Conservation (phyloP, 1,140 invertebrate genomes). For the Caenorhabditis briggsae region DNA sequence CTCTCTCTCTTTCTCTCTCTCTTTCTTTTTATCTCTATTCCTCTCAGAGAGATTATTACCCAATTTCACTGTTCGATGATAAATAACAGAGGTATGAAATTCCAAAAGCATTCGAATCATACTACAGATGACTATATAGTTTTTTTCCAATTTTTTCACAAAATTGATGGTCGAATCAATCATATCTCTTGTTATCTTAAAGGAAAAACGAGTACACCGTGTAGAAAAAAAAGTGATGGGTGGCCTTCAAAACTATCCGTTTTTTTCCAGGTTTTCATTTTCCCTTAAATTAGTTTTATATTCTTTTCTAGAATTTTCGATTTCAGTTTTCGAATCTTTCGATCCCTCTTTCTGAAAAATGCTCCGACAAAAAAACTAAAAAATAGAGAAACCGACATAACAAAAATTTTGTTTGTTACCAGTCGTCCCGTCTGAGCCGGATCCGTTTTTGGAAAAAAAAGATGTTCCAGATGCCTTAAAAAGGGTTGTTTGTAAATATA, state of each 20-base stretch:
- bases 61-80: constrained; percentile 23
- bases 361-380: neutral
- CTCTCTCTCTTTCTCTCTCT: too few relatives aligned
- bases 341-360: neutral
- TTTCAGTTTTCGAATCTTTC: neutral
- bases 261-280: neutral
- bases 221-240: neutral
- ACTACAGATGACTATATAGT: neutral
- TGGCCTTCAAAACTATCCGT: neutral
- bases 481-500: constrained; percentile 25
- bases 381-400: neutral
- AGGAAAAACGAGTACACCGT: neutral
- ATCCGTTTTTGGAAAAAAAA: too few relatives aligned
- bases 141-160: neutral
- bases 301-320: neutral
- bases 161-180: neutral
- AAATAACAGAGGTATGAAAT: neutral
- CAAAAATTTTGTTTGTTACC: constrained; percentile 27
- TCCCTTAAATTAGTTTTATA: neutral
- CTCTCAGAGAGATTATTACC: too few relatives aligned
- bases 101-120: too few relatives aligned
- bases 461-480: neutral
- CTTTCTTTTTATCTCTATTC: too few relatives aligned
- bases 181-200: neutral
- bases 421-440: neutral